Conservation (phyloP, 2,113 vertebrate species). For the human region DNA sequence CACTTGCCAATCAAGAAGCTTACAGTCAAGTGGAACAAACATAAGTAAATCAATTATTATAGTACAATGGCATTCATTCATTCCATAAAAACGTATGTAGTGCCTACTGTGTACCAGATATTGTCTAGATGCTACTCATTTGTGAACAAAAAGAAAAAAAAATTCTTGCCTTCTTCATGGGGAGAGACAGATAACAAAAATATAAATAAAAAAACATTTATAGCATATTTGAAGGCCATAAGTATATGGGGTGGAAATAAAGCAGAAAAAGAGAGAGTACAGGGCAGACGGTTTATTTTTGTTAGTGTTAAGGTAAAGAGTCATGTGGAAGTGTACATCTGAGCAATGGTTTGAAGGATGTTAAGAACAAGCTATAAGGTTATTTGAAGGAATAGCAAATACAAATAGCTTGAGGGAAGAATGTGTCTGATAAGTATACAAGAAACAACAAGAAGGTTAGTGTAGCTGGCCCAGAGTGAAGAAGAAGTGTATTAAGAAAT, state of each 20-base stretch:
- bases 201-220: background rate
- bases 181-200: background rate
- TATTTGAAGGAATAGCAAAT: background rate
- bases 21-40: background rate
- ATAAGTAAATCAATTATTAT: background rate
- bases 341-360: background rate
- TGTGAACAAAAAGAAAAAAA: background rate
- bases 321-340: too few species aligned
- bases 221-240: background rate
- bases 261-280: background rate
- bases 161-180: background rate
- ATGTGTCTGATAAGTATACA: background rate
- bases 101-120: background rate
- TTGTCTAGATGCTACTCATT: background rate
- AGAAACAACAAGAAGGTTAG: background rate
- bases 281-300: background rate
- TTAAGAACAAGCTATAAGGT: slow-evolving; percentile 1
- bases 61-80: background rate
- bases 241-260: background rate
- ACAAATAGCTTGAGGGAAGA: background rate
- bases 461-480: background rate
- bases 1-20: background rate
- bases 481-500: background rate
- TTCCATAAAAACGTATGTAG: background rate
- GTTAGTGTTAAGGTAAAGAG: background rate